Conservation (phyloP, 2,113 vertebrate genomes). For the Rallus limicola region DNA sequence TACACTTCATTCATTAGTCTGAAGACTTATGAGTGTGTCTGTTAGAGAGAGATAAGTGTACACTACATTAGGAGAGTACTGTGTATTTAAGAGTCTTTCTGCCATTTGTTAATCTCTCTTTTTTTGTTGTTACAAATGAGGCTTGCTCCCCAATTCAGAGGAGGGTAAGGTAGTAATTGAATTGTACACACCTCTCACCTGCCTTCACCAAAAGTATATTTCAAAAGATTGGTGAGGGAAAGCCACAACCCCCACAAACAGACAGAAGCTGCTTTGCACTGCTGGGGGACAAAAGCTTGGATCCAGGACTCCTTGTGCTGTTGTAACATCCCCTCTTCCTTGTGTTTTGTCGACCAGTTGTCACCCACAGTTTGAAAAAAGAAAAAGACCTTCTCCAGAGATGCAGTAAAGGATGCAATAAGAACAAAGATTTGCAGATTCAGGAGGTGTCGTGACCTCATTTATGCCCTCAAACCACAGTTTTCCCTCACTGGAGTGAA, state of each 20-base stretch:
- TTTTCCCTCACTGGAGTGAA: neutral
- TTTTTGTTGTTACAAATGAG: neutral
- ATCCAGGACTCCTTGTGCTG: neutral
- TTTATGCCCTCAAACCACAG: neutral
- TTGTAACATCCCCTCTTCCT: neutral
- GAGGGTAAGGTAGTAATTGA: neutral
- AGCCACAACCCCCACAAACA: neutral
- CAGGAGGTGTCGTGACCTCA: neutral
- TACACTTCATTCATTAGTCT: neutral
- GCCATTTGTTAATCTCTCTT: neutral
- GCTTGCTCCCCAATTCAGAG: neutral
- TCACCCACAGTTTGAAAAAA: neutral
- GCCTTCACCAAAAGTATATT: neutral
- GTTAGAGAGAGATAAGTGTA: neutral
- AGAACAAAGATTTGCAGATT: neutral
- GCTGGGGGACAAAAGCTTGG: neutral
- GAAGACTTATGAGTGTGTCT: neutral
- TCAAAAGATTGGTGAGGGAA: neutral
- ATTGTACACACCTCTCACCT: neutral
- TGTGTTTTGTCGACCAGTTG: neutral
- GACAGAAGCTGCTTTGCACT: neutral
- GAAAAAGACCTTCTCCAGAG: neutral
- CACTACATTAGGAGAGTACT: neutral
- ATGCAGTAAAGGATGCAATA: neutral
- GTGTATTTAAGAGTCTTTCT: neutral